Percentiles rank a stretch among this genome's conserved stretches.
Conservation (phyloP, 2,888 invertebrate genomes). For the Lamellibrachia columna region DNA sequence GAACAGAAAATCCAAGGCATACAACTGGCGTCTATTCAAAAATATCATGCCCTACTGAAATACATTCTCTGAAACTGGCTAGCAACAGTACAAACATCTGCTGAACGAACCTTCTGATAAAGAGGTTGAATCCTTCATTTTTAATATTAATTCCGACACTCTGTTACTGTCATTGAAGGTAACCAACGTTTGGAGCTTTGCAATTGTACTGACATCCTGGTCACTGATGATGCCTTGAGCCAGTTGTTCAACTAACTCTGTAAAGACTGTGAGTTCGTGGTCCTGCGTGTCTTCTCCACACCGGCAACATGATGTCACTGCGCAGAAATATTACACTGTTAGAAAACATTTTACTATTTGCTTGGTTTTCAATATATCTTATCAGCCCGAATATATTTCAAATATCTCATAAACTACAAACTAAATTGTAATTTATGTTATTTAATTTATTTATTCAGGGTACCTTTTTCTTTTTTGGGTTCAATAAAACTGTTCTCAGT, state of each 20-base stretch:
- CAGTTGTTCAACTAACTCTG: neutral
- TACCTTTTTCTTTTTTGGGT: too few species aligned
- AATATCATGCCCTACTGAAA: neutral
- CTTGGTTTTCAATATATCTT: neutral
- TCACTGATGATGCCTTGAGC: neutral
- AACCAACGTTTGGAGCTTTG: neutral
- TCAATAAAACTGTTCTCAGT: too few species aligned
- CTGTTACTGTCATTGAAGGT: neutral
- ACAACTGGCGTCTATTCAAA: neutral
- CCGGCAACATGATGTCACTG: conserved; percentile 11
- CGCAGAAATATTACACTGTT: neutral
- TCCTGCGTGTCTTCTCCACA: neutral
- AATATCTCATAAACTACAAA: neutral
- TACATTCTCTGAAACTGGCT: neutral
- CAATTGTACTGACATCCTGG: neutral
- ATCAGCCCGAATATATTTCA: neutral
- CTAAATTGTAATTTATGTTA: neutral
- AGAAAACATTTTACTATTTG: neutral
- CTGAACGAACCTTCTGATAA: neutral
- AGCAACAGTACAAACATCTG: neutral
- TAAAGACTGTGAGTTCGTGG: neutral
- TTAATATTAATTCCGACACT: neutral
- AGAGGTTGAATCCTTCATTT: neutral
- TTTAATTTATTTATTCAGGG: too few species aligned
- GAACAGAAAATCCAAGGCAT: neutral